phyloP scores from a whole-genome alignment of 92 coral and sea anemone genomes.

The Ricordea florida region DNA sequence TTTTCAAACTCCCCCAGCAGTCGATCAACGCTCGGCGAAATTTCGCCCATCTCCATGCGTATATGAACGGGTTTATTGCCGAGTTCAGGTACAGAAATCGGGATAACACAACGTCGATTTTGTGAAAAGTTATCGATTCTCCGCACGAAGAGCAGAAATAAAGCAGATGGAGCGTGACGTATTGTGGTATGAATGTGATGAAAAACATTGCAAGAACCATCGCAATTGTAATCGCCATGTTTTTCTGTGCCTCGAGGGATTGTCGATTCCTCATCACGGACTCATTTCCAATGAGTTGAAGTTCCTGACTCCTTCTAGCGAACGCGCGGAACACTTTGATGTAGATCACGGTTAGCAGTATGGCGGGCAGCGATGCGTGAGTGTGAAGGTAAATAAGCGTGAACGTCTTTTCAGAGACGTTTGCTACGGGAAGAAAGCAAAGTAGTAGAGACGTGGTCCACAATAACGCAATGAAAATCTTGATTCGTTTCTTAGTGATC shows the following conservation, averaged over 20 bases:
- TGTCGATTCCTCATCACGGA: background rate
- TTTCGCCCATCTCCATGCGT: conserved; percentile 34
- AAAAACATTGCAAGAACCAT: conserved; percentile 19
- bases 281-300: background rate
- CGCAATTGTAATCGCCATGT: conserved; percentile 10
- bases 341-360: conserved; percentile 41
- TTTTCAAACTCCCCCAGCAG: conserved; percentile 1
- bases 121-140: conserved; percentile 5
- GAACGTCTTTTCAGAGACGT: conserved; percentile 8
- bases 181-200: conserved; percentile 24
- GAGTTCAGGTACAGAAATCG: conserved; percentile 26
- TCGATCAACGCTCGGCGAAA: conserved; percentile 18
- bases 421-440: conserved; percentile 53
- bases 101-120: conserved; percentile 8
- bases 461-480: conserved; percentile 7
- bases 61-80: conserved; percentile 44
- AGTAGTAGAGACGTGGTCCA: conserved; percentile 43
- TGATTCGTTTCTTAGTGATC: conserved; percentile 26
- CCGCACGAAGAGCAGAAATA: conserved; percentile 1
- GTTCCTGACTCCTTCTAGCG: conserved; percentile 10
- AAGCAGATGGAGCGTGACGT: conserved; percentile 11
- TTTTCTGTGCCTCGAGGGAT: conserved; percentile 3
- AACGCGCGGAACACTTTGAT: conserved; percentile 29
- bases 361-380: conserved; percentile 51
- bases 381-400: conserved; percentile 51